A percentile compares a stretch with the other conserved stretches of the same genome.
These are phyloP conservation scores for Ennomos quercinarius DNA, from an alignment of 2,888 invertebrate species.

Conservation along the genomic window DNA sequence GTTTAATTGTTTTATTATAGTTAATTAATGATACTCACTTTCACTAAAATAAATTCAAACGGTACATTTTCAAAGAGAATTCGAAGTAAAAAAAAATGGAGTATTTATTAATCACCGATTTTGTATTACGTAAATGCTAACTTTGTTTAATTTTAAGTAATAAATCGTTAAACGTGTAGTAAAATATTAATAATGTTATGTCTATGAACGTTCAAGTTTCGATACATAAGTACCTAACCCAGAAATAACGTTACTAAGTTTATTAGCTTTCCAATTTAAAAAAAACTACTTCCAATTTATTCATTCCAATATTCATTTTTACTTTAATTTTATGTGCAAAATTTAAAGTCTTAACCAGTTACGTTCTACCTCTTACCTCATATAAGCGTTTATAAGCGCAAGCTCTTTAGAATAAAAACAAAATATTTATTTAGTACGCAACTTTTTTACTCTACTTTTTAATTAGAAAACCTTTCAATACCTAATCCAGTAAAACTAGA, in stretches of 20 bases:
- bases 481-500: conserved; percentile 16
- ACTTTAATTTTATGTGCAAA: background rate
- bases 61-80: conserved; percentile 1
- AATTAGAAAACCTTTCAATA: conserved; percentile 1
- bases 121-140: no score
- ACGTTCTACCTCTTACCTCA: conserved; percentile 14
- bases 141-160: background rate
- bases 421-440: background rate
- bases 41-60: conserved; percentile 34
- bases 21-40: conserved; percentile 39
- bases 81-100: background rate
- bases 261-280: conserved; percentile 2
- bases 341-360: conserved; percentile 4
- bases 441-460: background rate
- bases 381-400: conserved; percentile 11
- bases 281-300: background rate
- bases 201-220: conserved; percentile 27
- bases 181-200: conserved; percentile 23
- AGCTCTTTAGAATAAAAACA: background rate
- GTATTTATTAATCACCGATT: no score
- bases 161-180: conserved; percentile 47
- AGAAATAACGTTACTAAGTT: conserved; percentile 4
- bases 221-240: background rate
- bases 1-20: conserved; percentile 40
- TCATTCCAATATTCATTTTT: no score